Conservation (phyloP, 2,888 invertebrate species). For the Galeruca laticollis region DNA sequence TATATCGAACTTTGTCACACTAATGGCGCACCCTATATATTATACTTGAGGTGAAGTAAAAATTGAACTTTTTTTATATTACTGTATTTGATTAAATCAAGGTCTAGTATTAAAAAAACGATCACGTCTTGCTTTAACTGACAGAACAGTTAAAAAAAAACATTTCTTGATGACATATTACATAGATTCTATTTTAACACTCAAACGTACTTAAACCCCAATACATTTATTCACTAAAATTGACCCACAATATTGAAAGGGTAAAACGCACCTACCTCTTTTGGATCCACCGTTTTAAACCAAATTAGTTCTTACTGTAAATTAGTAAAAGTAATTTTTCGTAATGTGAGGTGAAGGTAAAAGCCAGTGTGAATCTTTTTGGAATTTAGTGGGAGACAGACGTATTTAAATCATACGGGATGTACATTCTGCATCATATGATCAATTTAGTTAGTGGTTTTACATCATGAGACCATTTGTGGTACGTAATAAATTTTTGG, state of each 20-base stretch:
- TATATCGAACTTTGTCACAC: no score
- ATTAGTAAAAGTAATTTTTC: constrained; percentile 59
- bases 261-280: constrained; percentile 13
- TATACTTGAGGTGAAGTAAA: no score
- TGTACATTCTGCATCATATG: constrained; percentile 60
- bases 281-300: constrained; percentile 32
- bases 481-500: constrained; percentile 57
- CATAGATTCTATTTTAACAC: neutral
- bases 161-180: neutral
- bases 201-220: neutral
- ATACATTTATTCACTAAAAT: constrained; percentile 7
- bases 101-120: no score
- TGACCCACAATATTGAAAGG: constrained; percentile 17
- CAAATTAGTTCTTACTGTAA: constrained; percentile 52
- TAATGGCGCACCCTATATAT: no score
- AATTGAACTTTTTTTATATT: no score
- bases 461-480: constrained; percentile 63
- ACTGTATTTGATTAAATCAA: no score
- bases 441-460: constrained; percentile 60
- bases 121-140: no score
- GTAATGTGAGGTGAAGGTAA: constrained; percentile 56
- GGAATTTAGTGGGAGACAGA: constrained; percentile 49
- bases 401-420: constrained; percentile 55
- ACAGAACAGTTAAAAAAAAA: neutral
- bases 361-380: constrained; percentile 49